Percentiles rank a stretch among this genome's conserved stretches.
Evolutionary conservation across 2,888 invertebrate genomes (phyloP).

Genomic region (Nomada fucata): DNA sequence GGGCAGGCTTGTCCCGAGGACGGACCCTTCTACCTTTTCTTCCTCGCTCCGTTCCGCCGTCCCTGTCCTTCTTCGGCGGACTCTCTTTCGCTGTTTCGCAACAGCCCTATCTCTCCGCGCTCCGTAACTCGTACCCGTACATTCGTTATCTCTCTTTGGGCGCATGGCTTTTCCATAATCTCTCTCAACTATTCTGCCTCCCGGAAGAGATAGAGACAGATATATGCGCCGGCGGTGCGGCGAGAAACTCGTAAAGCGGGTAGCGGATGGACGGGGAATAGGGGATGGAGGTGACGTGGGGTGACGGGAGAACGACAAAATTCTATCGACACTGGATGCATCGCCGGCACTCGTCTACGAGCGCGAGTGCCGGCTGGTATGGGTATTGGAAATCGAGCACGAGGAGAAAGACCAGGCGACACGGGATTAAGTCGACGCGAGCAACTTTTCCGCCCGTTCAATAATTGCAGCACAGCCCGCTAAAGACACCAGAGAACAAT

Average conservation of each 20-base stretch:
- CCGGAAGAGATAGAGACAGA: constrained; percentile 41
- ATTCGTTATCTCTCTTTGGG: constrained; percentile 62
- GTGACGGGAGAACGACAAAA: constrained; percentile 33
- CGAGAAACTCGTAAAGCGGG: constrained; percentile 36
- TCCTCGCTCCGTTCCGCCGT: constrained; percentile 11
- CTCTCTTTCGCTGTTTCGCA: constrained; percentile 39
- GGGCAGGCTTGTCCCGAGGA: constrained; percentile 62
- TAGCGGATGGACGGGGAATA: not conserved
- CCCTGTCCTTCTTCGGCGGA: constrained; percentile 7
- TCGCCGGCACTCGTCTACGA: constrained; percentile 17
- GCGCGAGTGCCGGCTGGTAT: not conserved
- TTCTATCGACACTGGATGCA: constrained; percentile 47
- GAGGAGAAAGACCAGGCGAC: constrained; percentile 16
- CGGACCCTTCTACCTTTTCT: constrained; percentile 42
- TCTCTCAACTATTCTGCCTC: constrained; percentile 55
- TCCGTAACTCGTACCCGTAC: constrained; percentile 35
- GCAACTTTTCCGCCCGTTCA: constrained; percentile 9
- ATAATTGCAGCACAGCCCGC: constrained; percentile 25
- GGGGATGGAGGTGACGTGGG: not conserved
- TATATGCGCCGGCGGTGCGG: constrained; percentile 19
- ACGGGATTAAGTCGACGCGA: constrained; percentile 25
- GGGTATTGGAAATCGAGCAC: constrained; percentile 49
- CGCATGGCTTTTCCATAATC: constrained; percentile 68
- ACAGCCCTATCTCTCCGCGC: constrained; percentile 31
- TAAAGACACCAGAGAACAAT: not conserved